These are phyloP conservation scores for Meliscaeva auricollis DNA, from an alignment of 2,888 invertebrate genomes.

Conservation along the genomic window DNA sequence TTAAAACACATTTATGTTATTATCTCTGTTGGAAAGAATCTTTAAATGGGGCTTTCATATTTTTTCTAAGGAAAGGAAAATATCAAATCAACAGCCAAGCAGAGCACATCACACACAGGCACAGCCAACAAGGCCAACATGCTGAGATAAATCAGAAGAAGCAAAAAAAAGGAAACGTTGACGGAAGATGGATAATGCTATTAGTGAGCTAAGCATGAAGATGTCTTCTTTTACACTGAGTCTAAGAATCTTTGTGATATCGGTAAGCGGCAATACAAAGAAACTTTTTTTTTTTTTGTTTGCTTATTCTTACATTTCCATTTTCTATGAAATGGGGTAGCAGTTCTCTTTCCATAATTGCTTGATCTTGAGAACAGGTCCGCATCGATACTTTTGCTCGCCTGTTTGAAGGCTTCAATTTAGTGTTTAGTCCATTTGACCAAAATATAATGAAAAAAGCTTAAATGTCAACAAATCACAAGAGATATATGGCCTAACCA, in stretches of 20 bases:
- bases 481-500: no score
- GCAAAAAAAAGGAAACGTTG: conserved; percentile 11
- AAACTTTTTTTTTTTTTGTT: neutral
- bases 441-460: no score
- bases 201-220: conserved; percentile 33
- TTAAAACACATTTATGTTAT: conserved; percentile 62
- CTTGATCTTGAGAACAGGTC: neutral
- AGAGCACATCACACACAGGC: no score
- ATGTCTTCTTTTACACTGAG: conserved; percentile 42
- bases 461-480: no score
- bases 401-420: no score
- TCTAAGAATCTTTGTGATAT: conserved; percentile 43
- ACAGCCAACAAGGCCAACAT: neutral
- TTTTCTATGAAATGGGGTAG: neutral
- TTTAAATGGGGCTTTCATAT: conserved; percentile 5
- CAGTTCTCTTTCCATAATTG: neutral
- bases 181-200: conserved; percentile 36
- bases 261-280: conserved; percentile 3
- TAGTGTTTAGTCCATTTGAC: no score
- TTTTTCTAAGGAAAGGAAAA: neutral
- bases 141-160: neutral
- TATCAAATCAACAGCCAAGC: neutral
- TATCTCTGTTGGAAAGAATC: conserved; percentile 30
- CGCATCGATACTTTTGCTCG: neutral
- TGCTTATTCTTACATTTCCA: neutral